phyloP scores from a whole-genome alignment of 1,140 invertebrate species.

The Globodera rostochiensis region DNA sequence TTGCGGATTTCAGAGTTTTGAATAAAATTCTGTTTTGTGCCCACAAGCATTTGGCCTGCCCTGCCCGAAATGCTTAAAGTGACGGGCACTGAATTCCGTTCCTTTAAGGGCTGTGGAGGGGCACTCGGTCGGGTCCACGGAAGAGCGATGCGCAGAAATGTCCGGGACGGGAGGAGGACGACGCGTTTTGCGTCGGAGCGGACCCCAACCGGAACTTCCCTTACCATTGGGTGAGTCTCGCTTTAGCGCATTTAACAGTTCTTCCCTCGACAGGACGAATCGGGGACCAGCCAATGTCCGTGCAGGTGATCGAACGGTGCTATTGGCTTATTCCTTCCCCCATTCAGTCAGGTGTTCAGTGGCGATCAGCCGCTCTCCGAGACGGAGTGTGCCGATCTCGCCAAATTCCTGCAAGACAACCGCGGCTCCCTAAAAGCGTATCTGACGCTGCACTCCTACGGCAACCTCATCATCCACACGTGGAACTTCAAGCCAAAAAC shows the following conservation, averaged over 20 bases:
- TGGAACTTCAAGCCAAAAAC: conserved; percentile 66
- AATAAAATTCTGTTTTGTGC: too few species aligned
- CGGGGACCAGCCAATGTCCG: conserved; percentile 25
- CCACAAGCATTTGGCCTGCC: too few species aligned
- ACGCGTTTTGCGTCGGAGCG: conserved; percentile 60
- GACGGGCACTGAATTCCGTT: background rate
- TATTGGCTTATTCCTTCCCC: background rate
- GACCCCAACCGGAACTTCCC: conserved; percentile 68
- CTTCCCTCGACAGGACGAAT: conserved; percentile 28
- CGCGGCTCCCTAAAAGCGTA: conserved; percentile 51
- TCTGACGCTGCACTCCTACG: conserved; percentile 60
- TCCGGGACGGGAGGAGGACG: background rate
- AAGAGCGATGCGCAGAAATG: background rate
- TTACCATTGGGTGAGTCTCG: conserved; percentile 55
- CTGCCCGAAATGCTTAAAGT: background rate
- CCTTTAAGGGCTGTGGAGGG: conserved; percentile 65
- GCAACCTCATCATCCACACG: conserved; percentile 67
- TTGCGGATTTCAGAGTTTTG: too few species aligned
- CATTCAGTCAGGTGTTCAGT: conserved; percentile 50
- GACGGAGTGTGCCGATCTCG: conserved; percentile 44
- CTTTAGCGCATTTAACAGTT: background rate
- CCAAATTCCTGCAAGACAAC: conserved; percentile 36
- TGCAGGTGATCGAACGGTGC: conserved; percentile 2
- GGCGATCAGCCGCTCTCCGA: conserved; percentile 52
- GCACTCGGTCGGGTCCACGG: conserved; percentile 60